A percentile compares a stretch with the other conserved stretches of the same genome.
phyloP scores from a whole-genome alignment of 2,797 vertebrate genomes.

The Ctenosaura bakeri region DNA sequence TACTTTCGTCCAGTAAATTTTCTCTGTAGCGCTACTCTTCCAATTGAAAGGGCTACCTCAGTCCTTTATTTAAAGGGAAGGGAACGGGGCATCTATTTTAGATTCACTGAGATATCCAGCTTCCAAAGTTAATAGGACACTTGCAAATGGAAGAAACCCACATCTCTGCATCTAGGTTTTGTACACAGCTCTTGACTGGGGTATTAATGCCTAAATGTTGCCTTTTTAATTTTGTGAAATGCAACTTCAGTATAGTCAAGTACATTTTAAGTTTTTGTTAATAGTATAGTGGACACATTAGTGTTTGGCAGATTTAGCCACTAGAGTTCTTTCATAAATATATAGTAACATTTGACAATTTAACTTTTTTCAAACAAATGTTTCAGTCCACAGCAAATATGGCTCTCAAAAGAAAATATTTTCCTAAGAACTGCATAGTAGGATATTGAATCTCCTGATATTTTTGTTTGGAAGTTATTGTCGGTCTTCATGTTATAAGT shows the following conservation, averaged over 20 bases:
- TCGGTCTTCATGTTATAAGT: background rate
- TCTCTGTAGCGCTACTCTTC: background rate
- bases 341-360: background rate
- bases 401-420: background rate
- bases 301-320: background rate
- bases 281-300: background rate
- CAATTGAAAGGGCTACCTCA: background rate
- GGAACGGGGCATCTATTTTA: background rate
- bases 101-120: too few species aligned
- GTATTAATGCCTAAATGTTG: background rate
- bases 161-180: background rate
- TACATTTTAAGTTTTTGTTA: background rate
- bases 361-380: background rate
- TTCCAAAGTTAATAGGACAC: background rate
- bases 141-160: background rate
- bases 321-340: background rate
- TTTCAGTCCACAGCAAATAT: background rate
- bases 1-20: background rate
- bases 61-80: background rate
- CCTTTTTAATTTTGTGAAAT: background rate
- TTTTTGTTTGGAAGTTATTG: conserved; percentile 10
- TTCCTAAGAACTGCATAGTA: background rate
- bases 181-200: background rate
- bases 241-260: too few species aligned
- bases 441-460: background rate